Conservation (phyloP, 2,113 vertebrate species). For the pig (Sus scrofa) region DNA sequence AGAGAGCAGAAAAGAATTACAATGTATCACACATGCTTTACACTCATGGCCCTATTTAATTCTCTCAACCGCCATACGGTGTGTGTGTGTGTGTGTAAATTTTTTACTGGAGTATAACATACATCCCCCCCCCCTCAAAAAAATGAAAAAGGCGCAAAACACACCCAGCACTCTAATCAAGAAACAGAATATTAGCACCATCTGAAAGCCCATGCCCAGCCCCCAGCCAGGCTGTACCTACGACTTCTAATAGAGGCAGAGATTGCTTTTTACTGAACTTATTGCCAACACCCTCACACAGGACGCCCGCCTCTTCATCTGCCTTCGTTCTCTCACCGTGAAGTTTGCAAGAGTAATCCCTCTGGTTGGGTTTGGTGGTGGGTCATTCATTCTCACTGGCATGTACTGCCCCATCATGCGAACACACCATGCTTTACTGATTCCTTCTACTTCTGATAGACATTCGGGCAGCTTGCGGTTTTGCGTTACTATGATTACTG, state of each 20-base stretch:
- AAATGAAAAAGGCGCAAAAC: too few relatives aligned
- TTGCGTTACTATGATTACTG: not conserved
- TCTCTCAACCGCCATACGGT: not conserved
- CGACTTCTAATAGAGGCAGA: not conserved
- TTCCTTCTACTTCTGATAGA: too few relatives aligned
- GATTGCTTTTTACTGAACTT: not conserved
- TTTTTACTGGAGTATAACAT: not conserved
- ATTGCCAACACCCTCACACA: fast-evolving
- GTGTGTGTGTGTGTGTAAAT: not conserved
- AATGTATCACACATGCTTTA: not conserved
- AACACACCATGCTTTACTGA: not conserved
- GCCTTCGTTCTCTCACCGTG: not conserved
- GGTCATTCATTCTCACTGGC: not conserved
- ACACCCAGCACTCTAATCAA: not conserved
- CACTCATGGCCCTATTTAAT: not conserved
- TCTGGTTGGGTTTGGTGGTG: not conserved
- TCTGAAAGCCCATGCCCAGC: too few relatives aligned
- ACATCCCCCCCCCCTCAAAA: too few relatives aligned
- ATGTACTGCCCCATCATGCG: not conserved
- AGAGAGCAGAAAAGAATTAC: too few relatives aligned
- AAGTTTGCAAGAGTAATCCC: not conserved
- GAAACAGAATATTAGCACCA: not conserved
- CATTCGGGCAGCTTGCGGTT: not conserved
- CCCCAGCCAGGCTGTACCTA: not conserved
- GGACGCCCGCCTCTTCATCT: not conserved